Conservation (phyloP, 2,113 vertebrate species). For the Bujurquina vittata region DNA sequence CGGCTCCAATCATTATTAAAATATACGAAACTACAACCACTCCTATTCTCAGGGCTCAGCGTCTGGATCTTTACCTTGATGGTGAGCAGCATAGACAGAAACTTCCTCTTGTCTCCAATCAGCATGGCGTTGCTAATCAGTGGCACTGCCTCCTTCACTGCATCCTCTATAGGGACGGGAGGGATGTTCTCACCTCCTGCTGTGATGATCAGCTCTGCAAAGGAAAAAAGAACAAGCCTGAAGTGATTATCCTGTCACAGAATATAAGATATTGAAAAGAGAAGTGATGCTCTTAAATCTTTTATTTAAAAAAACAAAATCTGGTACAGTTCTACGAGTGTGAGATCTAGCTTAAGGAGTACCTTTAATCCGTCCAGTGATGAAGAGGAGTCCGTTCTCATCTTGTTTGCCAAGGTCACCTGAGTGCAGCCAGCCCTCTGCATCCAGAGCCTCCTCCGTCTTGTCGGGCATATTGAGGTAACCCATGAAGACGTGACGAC, state of each 20-base stretch:
- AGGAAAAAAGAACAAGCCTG: background rate
- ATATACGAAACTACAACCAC: background rate
- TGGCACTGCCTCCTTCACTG: slow-evolving; percentile 87
- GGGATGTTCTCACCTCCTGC: slow-evolving; percentile 91
- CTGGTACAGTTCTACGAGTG: rapidly evolving
- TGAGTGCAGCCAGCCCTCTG: slow-evolving; percentile 91
- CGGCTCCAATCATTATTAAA: background rate
- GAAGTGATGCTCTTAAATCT: background rate
- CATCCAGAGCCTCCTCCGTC: slow-evolving; percentile 84
- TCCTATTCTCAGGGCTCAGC: background rate
- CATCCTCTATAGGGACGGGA: slow-evolving; percentile 87
- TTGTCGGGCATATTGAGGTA: slow-evolving; percentile 88
- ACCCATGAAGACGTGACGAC: slow-evolving; percentile 95
- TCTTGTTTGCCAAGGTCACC: slow-evolving; percentile 90
- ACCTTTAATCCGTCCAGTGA: slow-evolving; percentile 97
- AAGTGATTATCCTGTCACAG: rapidly evolving
- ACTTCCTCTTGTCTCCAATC: slow-evolving; percentile 92
- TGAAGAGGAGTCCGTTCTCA: slow-evolving; percentile 85
- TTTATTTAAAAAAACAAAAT: background rate
- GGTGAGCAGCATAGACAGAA: slow-evolving; percentile 89
- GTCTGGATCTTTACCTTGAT: slow-evolving; percentile 83
- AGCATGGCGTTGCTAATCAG: slow-evolving; percentile 91
- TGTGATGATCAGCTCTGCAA: slow-evolving; percentile 92
- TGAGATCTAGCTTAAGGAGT: background rate
- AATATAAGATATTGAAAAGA: background rate